Base-by-base conservation (phyloP, 2,888 invertebrate species). In the Ptychoptera contaminata region DNA sequence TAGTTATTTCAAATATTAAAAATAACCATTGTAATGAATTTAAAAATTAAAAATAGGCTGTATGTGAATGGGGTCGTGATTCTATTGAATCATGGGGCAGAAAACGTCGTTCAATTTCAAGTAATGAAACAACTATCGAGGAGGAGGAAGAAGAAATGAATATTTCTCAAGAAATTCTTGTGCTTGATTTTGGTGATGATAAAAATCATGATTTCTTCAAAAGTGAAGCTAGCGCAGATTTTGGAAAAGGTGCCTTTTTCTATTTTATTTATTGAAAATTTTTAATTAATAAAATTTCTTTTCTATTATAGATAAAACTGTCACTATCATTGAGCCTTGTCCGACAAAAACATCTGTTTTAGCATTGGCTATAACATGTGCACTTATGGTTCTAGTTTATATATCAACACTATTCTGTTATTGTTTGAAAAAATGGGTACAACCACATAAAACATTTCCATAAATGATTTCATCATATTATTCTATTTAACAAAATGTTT, bases 291-390 rank as follows among this genome's bases (percentile, higher is more conserved):
- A n/a, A n/a, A n/a, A n/a, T n/a, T n/a, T n/a, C n/a, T 39, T 31
- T 35, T 38, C 9, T 29, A 32, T 42, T 40, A 36, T 44, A 85
- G 87, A 87, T 63, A 86, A 87, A 73, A 88, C 86, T 45, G 85
- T 90, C 52, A 87, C 87, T 53, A 85, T 90, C 52, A 79, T 86
- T 54, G 88, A 88, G 63, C 87, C 87, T 11, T 92, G 92, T 61
- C 91, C 91, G 40, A 88, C 90, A 57, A 87, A 87, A 65, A 82
- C 85, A 23, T 91, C 91, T 7, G 85, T 93, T n/a, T 67, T 92
- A 54, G 82, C 90, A 32, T 69, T 93, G 48, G 88, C 88, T 49
- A 88, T 91, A 29, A 90, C 91, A 44, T 91, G 91, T 64, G 90
- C 90, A 47, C 74, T 92, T 49, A 73, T 93, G 58, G 78, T 91